Percentiles rank a stretch among this genome's conserved stretches.
phyloP scores from a whole-genome alignment of 1,140 invertebrate genomes.

The Diuraphis noxia region DNA sequence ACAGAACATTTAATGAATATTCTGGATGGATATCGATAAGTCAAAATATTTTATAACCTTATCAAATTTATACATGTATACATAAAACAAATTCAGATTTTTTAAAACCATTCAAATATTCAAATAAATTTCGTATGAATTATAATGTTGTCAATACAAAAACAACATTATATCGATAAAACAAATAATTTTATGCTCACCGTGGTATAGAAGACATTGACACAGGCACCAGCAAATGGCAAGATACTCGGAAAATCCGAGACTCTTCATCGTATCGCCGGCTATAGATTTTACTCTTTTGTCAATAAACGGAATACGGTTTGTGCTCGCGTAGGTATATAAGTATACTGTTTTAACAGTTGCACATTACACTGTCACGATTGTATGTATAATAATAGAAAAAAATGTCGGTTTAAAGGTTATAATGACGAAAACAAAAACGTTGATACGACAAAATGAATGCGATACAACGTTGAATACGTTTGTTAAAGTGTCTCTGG shows the following conservation, averaged over 20 bases:
- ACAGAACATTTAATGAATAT: background rate
- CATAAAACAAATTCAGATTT: background rate
- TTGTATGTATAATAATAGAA: background rate
- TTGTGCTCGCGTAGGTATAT: background rate
- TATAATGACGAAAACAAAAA: background rate
- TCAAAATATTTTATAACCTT: background rate
- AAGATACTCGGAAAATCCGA: constrained; percentile 30
- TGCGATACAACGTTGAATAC: background rate
- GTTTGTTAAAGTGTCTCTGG: background rate
- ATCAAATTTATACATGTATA: background rate
- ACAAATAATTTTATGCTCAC: constrained; percentile 1
- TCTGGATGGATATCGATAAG: background rate
- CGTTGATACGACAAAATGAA: background rate
- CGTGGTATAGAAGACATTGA: constrained; percentile 10
- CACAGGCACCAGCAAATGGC: constrained; percentile 34
- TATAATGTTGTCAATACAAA: background rate
- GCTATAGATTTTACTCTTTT: background rate
- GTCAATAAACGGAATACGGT: background rate
- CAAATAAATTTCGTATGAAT: background rate
- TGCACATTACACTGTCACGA: background rate
- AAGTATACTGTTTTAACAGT: background rate
- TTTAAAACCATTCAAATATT: background rate
- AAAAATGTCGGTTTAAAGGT: background rate
- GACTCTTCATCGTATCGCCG: constrained; percentile 30
- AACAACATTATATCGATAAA: background rate